A percentile compares a stretch with the other conserved stretches of the same genome.
These are phyloP conservation scores for Punctoribates punctum DNA, from an alignment of 2,888 invertebrate genomes.

Conservation along the genomic window DNA sequence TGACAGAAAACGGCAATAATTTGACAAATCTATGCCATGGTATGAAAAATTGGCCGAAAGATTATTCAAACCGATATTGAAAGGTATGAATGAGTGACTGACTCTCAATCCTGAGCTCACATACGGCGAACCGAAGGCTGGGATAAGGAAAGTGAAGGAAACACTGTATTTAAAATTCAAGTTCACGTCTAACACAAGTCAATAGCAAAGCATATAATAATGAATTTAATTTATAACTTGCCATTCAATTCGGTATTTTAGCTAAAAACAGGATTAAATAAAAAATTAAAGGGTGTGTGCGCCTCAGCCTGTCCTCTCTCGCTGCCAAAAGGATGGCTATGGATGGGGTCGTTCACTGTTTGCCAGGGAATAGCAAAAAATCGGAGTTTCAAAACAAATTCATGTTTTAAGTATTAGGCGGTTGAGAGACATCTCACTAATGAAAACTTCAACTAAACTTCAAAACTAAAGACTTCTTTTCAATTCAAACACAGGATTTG, in stretches of 20 bases:
- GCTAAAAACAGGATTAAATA: not conserved
- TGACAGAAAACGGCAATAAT: not conserved
- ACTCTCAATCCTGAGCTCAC: not conserved
- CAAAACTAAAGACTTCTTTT: too few species aligned
- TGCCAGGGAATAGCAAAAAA: not conserved
- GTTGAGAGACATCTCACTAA: not conserved
- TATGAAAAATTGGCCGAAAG: not conserved
- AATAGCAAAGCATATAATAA: not conserved
- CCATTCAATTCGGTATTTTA: not conserved
- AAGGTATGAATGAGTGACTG: not conserved
- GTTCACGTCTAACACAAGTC: not conserved
- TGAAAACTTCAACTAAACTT: not conserved
- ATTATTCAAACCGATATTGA: not conserved
- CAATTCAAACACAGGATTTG: too few species aligned
- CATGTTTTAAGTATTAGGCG: not conserved
- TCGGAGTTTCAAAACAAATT: not conserved
- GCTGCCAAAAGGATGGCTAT: not conserved
- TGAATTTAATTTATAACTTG: not conserved
- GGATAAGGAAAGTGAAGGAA: not conserved
- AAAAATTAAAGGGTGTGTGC: not conserved
- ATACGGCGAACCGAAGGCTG: too few species aligned
- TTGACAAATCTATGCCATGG: not conserved
- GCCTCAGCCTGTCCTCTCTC: not conserved
- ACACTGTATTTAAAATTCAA: not conserved
- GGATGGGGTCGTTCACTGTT: not conserved